Percentiles rank a stretch among this genome's conserved stretches.
Evolutionary conservation across 2,888 invertebrate species (phyloP).

Genomic region (Ecliptopera silaceata): DNA sequence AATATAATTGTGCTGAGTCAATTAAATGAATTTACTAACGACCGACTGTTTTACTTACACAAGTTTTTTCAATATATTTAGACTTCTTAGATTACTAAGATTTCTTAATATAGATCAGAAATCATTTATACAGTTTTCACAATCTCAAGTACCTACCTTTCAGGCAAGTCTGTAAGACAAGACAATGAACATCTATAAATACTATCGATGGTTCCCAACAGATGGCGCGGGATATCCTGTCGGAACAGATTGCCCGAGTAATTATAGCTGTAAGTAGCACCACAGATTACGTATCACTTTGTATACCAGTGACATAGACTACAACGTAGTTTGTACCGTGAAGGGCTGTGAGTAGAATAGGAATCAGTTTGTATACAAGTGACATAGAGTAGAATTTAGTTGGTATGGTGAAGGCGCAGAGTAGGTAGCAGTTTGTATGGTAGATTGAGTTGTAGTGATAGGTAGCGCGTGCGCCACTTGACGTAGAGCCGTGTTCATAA

Average conservation of each 20-base stretch:
- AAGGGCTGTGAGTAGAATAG: neutral
- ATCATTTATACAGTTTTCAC: no score
- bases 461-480: constrained; percentile 23
- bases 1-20: no score
- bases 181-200: constrained; percentile 56
- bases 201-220: constrained; percentile 52
- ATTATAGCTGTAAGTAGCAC: constrained; percentile 67
- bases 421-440: neutral
- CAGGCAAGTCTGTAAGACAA: constrained; percentile 34
- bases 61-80: no score
- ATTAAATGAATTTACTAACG: no score
- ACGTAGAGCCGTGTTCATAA: constrained; percentile 1
- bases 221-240: constrained; percentile 81
- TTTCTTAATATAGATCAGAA: no score
- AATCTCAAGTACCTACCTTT: constrained; percentile 20
- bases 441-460: neutral
- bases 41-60: no score
- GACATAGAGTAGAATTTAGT: constrained; percentile 1
- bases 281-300: neutral
- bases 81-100: no score
- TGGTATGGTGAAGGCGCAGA: neutral
- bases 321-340: neutral
- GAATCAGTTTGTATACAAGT: neutral
- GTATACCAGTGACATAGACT: neutral
- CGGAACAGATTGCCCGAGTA: constrained; percentile 69